Base-by-base conservation (phyloP, 2,113 vertebrate species). In the Phalacrocorax carbo region DNA sequence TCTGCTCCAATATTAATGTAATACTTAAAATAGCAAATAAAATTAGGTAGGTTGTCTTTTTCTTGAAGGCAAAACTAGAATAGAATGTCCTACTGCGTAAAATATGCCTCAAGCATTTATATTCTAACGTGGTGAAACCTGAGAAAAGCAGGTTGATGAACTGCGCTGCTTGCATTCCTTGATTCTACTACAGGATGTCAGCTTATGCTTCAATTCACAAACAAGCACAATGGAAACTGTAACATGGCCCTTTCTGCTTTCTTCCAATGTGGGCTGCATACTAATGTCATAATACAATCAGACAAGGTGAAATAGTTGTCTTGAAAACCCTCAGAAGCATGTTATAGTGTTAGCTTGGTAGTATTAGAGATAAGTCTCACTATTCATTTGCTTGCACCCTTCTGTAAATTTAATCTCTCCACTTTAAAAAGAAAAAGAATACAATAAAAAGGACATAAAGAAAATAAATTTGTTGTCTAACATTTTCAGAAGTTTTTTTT, bases 161-260 rank as follows among this genome's bases (percentile, higher is more conserved):
- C 68, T 73, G 15, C 96, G 68, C 36, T 83, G 55, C 82, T 96
- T 96, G 44, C 62, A 88, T 95, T 96, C 95, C 71, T 90, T 78
- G 92, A 87, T 82, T 86, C 71, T 85, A 78, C 93, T 96, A 93
- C 73, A 96, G 87, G 87, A 94, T 97, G 92, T 96, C 96, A 96
- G 94, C 96, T 97, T 97, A 96, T 1, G 93, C 96, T 98, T 98
- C 97, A 96, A 89, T 98, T 97, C 97, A 98, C 97, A 96, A 97
- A 95, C 96, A 98, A 98, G 95, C 85, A 96, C 81, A 96, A 82
- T 87, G 92, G 94, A 97, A 98, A 97, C 82, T 95, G 60, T 96
- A 97, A 98, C 95, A 97, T 80, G 87, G 86, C 85, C 83, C 94
- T 98, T 98, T 98, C 83, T 91, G 82, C 73, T 98, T 94, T 93